Evolutionary conservation across 23 tunicate species (phyloP).

Genomic region (Halocynthia aurantium): DNA sequence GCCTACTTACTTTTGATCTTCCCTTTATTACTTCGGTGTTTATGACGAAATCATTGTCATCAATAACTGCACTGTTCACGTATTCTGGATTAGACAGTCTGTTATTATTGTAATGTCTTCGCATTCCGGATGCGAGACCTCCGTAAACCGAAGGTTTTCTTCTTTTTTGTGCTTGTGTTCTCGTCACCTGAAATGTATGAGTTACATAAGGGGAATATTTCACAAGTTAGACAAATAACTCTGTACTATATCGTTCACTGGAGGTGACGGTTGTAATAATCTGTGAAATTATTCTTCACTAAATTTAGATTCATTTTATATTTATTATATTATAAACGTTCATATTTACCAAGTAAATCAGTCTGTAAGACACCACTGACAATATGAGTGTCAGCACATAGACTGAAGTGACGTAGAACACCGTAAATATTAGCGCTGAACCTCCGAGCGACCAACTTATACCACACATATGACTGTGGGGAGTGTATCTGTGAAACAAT

Average conservation of each 20-base stretch:
- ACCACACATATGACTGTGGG: conserved; percentile 37
- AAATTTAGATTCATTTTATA: too few species aligned
- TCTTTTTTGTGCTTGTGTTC: conserved; percentile 15
- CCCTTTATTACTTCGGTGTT: too few species aligned
- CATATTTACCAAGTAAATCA: conserved; percentile 53
- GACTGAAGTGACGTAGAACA: conserved; percentile 53
- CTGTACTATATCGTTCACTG: too few species aligned
- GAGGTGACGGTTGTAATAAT: too few species aligned
- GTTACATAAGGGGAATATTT: too few species aligned
- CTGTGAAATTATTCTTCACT: too few species aligned
- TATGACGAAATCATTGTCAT: too few species aligned
- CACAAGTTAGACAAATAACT: too few species aligned
- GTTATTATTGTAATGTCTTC: neutral
- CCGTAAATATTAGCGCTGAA: conserved; percentile 32
- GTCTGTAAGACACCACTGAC: conserved; percentile 26
- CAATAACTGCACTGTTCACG: too few species aligned
- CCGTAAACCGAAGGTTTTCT: conserved; percentile 14
- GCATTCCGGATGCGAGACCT: conserved; percentile 12
- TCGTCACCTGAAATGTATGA: conserved; percentile 10
- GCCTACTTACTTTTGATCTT: too few species aligned
- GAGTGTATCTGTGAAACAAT: conserved; percentile 49
- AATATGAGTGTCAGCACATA: conserved; percentile 34
- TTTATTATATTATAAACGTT: neutral
- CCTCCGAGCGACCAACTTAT: conserved; percentile 60
- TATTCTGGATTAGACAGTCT: too few species aligned